Evolutionary conservation across 2,888 invertebrate genomes (phyloP), one percentile per base, ranked within the genome.

Genomic region (Aporophyla lueneburgensis): DNA sequence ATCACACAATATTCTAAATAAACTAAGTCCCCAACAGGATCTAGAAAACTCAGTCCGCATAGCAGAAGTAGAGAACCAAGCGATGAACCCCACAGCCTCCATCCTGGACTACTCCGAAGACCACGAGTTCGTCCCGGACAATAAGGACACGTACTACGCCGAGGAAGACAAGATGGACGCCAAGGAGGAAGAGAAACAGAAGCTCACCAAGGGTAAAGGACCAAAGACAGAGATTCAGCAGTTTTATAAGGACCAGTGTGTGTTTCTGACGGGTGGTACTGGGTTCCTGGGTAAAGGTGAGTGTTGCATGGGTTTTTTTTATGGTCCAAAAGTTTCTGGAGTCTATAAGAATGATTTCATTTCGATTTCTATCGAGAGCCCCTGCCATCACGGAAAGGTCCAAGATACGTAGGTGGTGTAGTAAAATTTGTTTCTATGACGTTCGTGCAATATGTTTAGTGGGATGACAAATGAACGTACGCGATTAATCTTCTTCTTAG

Each of bases 251-350:
- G 94, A 94, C 67, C 96, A 96, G 93, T 93, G 94, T 94, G 94
- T 96, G 85, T 94, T 96, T 92, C 86, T 96, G 90, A 96, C 96
- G 0, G 96, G 96, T 27, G 96, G 95, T 10, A 95, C 96, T 14
- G 96, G 96, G 87, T 96, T 96, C 88, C 89, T 96, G 91, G 96
- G 96, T 0, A 96, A 95, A 94, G 96, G 96, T 96, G 88, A 95
- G 96, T 88, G n/a, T 0, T 71, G 89, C 86, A 87, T 91, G 85
- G 72, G 71, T 80, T 89, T 77, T 65, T n/a, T 67, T 86, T 63
- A 46, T 9, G 61, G 59, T 63, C 43, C 63, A 46, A 63, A 72
- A 74, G 73, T 80, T 78, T 85, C 76, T 82, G 63, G 16, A 49
- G 12, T 14, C 12, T n/a, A 19, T 9, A n/a, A 24, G 6, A 49